These are phyloP conservation scores for Conistra vaccinii DNA, from an alignment of 2,888 invertebrate species.

Conservation along the genomic window DNA sequence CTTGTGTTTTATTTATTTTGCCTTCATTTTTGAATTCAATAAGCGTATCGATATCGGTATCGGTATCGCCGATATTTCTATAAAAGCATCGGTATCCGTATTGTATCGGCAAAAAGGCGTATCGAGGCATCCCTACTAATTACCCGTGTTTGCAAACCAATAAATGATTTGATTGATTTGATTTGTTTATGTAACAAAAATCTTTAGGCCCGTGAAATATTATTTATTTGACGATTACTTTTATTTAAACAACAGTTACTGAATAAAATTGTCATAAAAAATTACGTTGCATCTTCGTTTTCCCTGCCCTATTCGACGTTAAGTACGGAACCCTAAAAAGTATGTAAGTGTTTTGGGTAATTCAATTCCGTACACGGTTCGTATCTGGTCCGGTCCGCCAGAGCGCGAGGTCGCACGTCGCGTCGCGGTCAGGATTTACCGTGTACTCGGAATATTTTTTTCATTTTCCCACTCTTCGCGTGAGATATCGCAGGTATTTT, in stretches of 20 bases:
- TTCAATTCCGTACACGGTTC: slow-evolving; percentile 84
- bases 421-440: slow-evolving; percentile 84
- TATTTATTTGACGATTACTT: background rate
- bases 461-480: slow-evolving; percentile 78
- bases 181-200: background rate
- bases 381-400: slow-evolving; percentile 75
- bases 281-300: background rate
- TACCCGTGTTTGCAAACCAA: too few species aligned
- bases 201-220: background rate
- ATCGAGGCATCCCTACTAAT: too few species aligned
- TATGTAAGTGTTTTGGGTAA: slow-evolving; percentile 80
- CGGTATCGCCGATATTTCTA: too few species aligned
- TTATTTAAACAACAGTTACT: background rate
- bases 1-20: too few species aligned
- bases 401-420: slow-evolving; percentile 79
- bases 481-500: slow-evolving; percentile 83
- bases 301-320: background rate
- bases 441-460: slow-evolving; percentile 85
- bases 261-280: background rate
- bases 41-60: too few species aligned
- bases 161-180: too few species aligned
- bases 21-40: too few species aligned
- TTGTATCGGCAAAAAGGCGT: too few species aligned
- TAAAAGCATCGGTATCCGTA: too few species aligned
- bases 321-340: slow-evolving; percentile 72